A percentile compares a stretch with the other conserved stretches of the same genome.
These are phyloP conservation scores for Erythrocebus patas DNA, from an alignment of 2,113 vertebrate genomes.

Conservation along the genomic window DNA sequence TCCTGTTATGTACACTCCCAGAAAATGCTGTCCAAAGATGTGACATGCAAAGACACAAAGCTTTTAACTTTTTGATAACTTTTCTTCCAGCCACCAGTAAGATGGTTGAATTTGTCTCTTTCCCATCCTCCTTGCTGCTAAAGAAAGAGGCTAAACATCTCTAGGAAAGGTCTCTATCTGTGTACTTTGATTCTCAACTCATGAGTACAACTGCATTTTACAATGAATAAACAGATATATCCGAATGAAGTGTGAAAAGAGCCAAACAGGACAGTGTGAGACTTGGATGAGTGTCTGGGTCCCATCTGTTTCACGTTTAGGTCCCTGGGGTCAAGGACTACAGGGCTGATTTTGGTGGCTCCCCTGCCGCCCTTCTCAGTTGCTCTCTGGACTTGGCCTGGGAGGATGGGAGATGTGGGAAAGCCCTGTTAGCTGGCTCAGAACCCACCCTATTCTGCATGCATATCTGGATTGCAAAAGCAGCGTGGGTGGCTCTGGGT, in stretches of 20 bases:
- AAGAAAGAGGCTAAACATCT: constrained; percentile 26
- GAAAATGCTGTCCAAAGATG: background rate
- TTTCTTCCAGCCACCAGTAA: background rate
- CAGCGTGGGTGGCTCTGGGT: background rate
- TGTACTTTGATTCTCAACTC: constrained; percentile 27
- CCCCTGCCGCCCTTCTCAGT: background rate
- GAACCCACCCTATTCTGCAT: background rate
- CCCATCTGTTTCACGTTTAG: constrained; percentile 67
- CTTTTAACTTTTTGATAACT: background rate
- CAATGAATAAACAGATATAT: constrained; percentile 69
- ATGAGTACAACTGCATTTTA: constrained; percentile 45
- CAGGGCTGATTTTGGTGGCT: background rate
- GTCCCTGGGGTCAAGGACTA: constrained; percentile 39
- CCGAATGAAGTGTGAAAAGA: constrained; percentile 70
- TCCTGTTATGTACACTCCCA: background rate
- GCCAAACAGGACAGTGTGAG: constrained; percentile 47
- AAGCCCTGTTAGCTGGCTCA: background rate
- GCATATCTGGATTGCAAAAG: background rate
- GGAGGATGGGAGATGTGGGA: background rate
- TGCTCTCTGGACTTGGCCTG: background rate
- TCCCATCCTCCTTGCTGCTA: background rate
- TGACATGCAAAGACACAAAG: background rate
- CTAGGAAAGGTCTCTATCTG: constrained; percentile 41
- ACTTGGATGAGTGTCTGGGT: constrained; percentile 62
- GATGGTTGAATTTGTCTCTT: background rate